Conservation (phyloP, 2,888 invertebrate species). For the Ectobius pallidus region DNA sequence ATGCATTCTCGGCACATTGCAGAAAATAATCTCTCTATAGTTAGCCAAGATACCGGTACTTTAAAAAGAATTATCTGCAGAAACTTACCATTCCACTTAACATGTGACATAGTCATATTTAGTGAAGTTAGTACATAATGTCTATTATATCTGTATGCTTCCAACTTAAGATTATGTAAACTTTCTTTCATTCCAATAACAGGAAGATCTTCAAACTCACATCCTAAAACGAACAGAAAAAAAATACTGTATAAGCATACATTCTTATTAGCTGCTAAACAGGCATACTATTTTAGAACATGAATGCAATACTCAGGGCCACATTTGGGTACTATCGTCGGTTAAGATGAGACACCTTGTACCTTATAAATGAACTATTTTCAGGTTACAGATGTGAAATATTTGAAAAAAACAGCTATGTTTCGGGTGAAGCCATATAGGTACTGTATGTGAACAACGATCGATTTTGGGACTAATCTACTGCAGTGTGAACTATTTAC, state of each 20-base stretch:
- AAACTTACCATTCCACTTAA: not conserved
- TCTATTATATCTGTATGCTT: not conserved
- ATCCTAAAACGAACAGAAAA: not conserved
- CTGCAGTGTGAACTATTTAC: too few relatives aligned
- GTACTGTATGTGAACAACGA: too few relatives aligned
- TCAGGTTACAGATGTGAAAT: too few relatives aligned
- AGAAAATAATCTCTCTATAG: not conserved
- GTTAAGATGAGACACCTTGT: not conserved
- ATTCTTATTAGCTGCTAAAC: too few relatives aligned
- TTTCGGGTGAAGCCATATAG: too few relatives aligned
- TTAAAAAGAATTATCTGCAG: not conserved
- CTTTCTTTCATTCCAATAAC: not conserved
- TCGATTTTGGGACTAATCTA: too few relatives aligned
- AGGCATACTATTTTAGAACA: too few relatives aligned
- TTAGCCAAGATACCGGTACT: not conserved
- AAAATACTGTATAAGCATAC: too few relatives aligned
- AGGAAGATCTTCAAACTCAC: not conserved
- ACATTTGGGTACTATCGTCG: not conserved
- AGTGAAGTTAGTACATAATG: not conserved
- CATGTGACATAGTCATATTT: not conserved
- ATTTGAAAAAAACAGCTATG: too few relatives aligned
- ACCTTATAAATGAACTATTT: not conserved
- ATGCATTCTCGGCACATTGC: too few relatives aligned
- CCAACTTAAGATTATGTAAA: not conserved
- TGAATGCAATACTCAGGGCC: too few relatives aligned